Evolutionary conservation across 2,888 invertebrate genomes (phyloP).

Genomic region (Leptothorax acervorum): DNA sequence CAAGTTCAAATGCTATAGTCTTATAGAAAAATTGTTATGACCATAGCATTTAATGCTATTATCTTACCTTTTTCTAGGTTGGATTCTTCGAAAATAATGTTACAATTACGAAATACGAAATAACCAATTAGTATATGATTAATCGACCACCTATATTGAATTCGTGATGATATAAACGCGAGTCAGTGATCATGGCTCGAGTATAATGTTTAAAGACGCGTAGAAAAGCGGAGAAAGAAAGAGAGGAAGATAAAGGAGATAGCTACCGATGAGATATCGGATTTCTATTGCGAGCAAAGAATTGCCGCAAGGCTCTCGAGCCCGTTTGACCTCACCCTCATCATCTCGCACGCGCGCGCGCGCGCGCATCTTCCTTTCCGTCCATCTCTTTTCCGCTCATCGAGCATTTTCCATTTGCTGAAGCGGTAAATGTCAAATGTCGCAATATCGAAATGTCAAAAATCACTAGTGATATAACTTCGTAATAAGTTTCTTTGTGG

Average conservation of each 20-base stretch:
- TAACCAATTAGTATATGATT: neutral
- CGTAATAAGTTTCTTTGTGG: neutral
- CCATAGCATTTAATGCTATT: too few species aligned
- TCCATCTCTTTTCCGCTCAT: neutral
- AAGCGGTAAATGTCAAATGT: neutral
- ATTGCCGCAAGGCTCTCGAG: constrained; percentile 10
- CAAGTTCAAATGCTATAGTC: too few species aligned
- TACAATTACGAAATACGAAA: neutral
- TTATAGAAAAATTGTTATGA: too few species aligned
- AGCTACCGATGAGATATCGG: constrained; percentile 35
- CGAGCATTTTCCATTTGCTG: neutral
- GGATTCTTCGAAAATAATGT: neutral
- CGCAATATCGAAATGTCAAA: neutral
- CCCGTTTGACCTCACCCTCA: constrained; percentile 17
- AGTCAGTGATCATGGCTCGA: neutral
- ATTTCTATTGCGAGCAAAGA: constrained; percentile 49
- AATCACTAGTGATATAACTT: neutral
- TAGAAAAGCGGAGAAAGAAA: neutral
- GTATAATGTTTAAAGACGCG: constrained; percentile 1
- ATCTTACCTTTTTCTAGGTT: neutral
- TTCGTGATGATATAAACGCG: neutral
- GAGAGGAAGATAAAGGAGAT: neutral
- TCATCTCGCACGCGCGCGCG: neutral
- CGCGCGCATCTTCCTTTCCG: neutral
- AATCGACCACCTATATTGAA: neutral